phyloP scores from a whole-genome alignment of 2,888 invertebrate species.

The Pocota personata region DNA sequence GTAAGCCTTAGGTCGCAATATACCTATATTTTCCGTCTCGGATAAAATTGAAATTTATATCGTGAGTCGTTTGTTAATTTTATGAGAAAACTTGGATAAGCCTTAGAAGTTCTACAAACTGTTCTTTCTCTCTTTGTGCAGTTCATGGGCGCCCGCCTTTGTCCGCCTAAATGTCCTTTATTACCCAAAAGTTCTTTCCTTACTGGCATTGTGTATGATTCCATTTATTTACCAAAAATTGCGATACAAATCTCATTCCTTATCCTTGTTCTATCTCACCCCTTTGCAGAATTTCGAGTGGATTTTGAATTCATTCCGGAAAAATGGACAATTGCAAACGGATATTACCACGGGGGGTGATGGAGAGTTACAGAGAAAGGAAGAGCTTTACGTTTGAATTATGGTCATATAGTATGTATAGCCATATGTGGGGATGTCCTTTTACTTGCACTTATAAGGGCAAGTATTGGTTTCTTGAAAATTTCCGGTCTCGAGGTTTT shows the following conservation, averaged over 20 bases:
- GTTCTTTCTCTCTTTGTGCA: background rate
- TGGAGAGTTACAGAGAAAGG: background rate
- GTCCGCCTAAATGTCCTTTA: constrained; percentile 1
- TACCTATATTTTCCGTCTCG: background rate
- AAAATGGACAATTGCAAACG: background rate
- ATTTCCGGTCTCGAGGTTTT: no score
- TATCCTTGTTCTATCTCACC: background rate
- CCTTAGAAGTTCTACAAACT: background rate
- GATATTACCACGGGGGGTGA: background rate
- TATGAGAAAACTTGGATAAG: constrained; percentile 3
- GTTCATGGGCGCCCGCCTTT: background rate
- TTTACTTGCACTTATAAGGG: no score
- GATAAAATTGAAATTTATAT: constrained; percentile 18
- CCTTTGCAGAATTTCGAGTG: background rate
- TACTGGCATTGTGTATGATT: background rate
- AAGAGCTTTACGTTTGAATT: background rate
- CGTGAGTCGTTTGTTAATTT: background rate
- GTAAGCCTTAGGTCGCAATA: background rate
- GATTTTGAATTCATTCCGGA: background rate
- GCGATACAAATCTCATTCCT: background rate
- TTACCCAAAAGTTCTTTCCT: background rate
- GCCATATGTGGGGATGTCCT: background rate
- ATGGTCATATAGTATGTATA: background rate
- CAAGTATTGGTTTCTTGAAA: no score
- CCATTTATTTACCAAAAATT: background rate